phyloP scores from a whole-genome alignment of 2,888 invertebrate genomes.

The Serripes groenlandicus region DNA sequence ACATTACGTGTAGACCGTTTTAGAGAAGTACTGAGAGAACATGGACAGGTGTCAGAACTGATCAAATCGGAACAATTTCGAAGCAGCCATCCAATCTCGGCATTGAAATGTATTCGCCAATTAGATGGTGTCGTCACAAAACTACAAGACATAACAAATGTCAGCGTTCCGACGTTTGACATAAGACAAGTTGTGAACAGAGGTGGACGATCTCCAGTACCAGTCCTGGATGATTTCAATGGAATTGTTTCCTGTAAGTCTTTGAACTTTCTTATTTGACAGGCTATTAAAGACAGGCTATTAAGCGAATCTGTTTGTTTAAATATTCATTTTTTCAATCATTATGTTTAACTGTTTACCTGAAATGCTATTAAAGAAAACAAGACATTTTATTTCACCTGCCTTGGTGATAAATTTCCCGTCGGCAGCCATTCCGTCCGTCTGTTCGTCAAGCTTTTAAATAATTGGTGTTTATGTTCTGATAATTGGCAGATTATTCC shows the following conservation, averaged over 20 bases:
- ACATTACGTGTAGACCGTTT: neutral
- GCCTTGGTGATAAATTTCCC: too few species aligned
- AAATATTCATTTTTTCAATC: neutral
- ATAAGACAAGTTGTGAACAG: neutral
- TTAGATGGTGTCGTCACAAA: neutral
- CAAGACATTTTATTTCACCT: too few species aligned
- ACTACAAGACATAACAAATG: neutral
- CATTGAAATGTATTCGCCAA: neutral
- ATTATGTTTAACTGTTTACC: neutral
- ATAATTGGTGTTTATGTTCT: too few species aligned
- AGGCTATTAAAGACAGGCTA: neutral
- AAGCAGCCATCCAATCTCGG: neutral
- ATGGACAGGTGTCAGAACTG: neutral
- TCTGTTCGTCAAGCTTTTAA: too few species aligned
- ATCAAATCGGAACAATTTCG: neutral
- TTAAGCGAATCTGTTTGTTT: neutral
- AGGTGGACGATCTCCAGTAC: neutral
- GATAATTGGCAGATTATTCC: too few species aligned
- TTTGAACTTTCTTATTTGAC: neutral
- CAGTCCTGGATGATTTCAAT: neutral
- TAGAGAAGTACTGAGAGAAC: neutral
- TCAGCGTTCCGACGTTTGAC: neutral
- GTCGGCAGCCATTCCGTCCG: too few species aligned
- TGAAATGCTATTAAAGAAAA: neutral
- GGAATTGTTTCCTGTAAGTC: neutral